A percentile compares a stretch with the other conserved stretches of the same genome.
Conservation (phyloP, 2,797 vertebrate genomes). For the Lithobates pipiens region DNA sequence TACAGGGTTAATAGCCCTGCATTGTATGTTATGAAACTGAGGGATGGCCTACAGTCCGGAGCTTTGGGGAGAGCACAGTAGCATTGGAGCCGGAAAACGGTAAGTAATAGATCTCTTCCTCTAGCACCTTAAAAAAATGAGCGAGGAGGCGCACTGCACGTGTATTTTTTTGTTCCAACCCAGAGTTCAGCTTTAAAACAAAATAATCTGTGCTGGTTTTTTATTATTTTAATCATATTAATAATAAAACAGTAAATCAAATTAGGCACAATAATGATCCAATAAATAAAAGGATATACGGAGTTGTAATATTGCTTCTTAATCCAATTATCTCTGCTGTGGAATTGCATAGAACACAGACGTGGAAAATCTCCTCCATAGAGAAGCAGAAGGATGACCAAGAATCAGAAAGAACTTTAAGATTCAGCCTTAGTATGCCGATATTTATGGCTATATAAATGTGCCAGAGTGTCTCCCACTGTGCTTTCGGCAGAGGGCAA, state of each 20-base stretch:
- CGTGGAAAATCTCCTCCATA: neutral
- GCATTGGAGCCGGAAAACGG: no score
- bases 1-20: no score
- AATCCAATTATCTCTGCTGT: slow-evolving; percentile 7
- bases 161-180: no score
- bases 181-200: neutral
- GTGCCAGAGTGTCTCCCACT: neutral
- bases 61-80: no score
- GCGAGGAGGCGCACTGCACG: no score
- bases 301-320: neutral
- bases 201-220: neutral
- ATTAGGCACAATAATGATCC: neutral
- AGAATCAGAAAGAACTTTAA: neutral
- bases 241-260: neutral
- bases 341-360: neutral
- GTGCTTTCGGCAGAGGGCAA: neutral
- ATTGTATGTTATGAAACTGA: no score
- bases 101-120: no score
- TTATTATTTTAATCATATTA: neutral
- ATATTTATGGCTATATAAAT: slow-evolving; percentile 10
- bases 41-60: no score
- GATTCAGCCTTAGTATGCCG: neutral
- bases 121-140: no score
- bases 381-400: neutral
- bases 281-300: neutral